A percentile compares a stretch with the other conserved stretches of the same genome.
Evolutionary conservation across 2,888 invertebrate species (phyloP).

Genomic region (Drosophila multiciliata): DNA sequence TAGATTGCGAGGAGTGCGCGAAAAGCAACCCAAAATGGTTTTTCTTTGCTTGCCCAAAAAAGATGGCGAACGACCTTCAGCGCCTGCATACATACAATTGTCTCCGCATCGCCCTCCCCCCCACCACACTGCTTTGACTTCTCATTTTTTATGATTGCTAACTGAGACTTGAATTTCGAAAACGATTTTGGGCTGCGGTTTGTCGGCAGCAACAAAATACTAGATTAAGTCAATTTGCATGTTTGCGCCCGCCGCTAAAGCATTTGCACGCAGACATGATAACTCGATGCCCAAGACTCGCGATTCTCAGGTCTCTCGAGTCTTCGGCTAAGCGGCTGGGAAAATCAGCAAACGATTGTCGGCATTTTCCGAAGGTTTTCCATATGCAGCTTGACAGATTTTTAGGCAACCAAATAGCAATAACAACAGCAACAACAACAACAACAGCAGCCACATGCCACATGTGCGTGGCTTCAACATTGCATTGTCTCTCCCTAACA

Average conservation of each 20-base stretch:
- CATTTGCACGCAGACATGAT: constrained; percentile 75
- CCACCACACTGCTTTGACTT: constrained; percentile 3
- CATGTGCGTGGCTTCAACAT: constrained; percentile 64
- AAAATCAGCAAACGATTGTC: constrained; percentile 71
- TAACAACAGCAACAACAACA: background rate
- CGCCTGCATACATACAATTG: constrained; percentile 74
- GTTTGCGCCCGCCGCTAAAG: constrained; percentile 66
- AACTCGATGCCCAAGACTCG: constrained; percentile 51
- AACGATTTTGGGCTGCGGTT: constrained; percentile 50
- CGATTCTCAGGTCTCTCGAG: constrained; percentile 11
- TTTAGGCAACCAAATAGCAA: constrained; percentile 23
- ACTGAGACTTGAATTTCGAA: constrained; percentile 33
- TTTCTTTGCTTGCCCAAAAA: constrained; percentile 25
- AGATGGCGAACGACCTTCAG: constrained; percentile 58
- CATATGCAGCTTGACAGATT: constrained; percentile 58
- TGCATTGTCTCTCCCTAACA: constrained; percentile 48
- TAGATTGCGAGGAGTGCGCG: constrained; percentile 62
- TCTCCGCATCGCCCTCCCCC: constrained; percentile 31
- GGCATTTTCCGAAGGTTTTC: constrained; percentile 80
- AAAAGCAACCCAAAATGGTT: constrained; percentile 23
- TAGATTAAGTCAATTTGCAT: constrained; percentile 80
- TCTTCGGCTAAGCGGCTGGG: constrained; percentile 50
- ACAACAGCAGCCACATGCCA: constrained; percentile 18
- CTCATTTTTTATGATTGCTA: constrained; percentile 30
- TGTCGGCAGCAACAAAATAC: constrained; percentile 67